These are phyloP conservation scores for Hyalella azteca DNA, from an alignment of 2,888 invertebrate genomes.

Conservation along the genomic window DNA sequence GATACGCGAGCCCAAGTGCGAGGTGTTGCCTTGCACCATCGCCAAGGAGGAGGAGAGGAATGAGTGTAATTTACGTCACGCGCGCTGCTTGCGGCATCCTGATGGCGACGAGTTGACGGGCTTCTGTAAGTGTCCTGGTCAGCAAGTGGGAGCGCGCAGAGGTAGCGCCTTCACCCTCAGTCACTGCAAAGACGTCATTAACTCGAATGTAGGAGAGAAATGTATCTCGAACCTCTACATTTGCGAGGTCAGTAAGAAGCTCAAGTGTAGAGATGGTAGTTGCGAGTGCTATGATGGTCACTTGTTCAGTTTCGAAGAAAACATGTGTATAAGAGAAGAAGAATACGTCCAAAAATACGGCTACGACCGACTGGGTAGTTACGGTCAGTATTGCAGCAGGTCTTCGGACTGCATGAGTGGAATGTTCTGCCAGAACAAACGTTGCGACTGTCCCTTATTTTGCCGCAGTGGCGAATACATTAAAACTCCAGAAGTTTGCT, in stretches of 20 bases:
- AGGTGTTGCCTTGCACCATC: slow-evolving; percentile 30
- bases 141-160: slow-evolving; percentile 6
- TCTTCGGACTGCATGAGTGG: slow-evolving; percentile 16
- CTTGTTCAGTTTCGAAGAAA: slow-evolving; percentile 20
- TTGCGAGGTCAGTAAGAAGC: slow-evolving; percentile 30
- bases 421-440: slow-evolving; percentile 32
- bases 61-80: slow-evolving; percentile 25
- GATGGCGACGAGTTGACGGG: slow-evolving; percentile 22
- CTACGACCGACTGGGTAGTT: slow-evolving; percentile 20
- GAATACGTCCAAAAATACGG: slow-evolving; percentile 14
- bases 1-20: slow-evolving; percentile 33
- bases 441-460: slow-evolving; percentile 31
- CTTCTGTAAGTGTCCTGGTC: slow-evolving; percentile 33
- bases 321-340: slow-evolving; percentile 24
- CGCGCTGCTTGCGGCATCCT: not conserved
- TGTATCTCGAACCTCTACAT: slow-evolving; percentile 31
- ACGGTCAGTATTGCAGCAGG: slow-evolving; percentile 26
- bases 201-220: slow-evolving; percentile 16
- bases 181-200: slow-evolving; percentile 16
- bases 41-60: slow-evolving; percentile 16
- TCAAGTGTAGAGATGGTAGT: slow-evolving; percentile 31
- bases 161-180: slow-evolving; percentile 35
- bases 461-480: slow-evolving; percentile 38
- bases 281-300: slow-evolving; percentile 37
- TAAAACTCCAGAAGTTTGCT: slow-evolving; percentile 10